These are phyloP conservation scores for Tenualosa ilisha DNA, from an alignment of 2,797 vertebrate species.

Conservation along the genomic window DNA sequence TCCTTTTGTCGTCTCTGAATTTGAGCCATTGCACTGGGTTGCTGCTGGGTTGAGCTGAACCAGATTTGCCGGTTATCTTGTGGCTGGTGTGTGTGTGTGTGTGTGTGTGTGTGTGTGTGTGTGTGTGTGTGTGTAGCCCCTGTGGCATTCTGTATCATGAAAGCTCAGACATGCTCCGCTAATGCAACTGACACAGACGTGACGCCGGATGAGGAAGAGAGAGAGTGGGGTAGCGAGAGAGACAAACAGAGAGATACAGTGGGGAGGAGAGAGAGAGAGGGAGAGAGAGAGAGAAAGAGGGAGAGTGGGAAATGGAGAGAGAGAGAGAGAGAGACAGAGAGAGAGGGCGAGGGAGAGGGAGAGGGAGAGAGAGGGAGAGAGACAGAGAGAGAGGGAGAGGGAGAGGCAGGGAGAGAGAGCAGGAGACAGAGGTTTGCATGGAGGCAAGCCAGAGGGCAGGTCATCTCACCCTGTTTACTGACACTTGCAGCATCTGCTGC, in stretches of 20 bases:
- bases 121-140: neutral
- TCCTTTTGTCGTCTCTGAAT: no score
- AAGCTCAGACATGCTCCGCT: neutral
- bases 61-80: no score
- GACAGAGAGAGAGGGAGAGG: neutral
- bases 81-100: no score
- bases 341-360: neutral
- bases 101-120: no score
- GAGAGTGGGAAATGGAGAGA: no score
- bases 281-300: neutral
- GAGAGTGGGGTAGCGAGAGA: neutral
- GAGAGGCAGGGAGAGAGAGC: neutral
- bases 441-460: neutral
- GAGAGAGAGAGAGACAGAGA: neutral
- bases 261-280: neutral
- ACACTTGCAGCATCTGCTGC: neutral
- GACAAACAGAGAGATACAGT: neutral
- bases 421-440: neutral
- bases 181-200: constrained; percentile 16
- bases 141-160: neutral
- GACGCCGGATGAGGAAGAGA: neutral
- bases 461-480: constrained; percentile 1
- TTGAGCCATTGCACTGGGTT: no score
- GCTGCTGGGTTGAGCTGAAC: no score
- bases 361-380: neutral